Conservation (phyloP, 1,140 invertebrate species). For the Solen grandis region DNA sequence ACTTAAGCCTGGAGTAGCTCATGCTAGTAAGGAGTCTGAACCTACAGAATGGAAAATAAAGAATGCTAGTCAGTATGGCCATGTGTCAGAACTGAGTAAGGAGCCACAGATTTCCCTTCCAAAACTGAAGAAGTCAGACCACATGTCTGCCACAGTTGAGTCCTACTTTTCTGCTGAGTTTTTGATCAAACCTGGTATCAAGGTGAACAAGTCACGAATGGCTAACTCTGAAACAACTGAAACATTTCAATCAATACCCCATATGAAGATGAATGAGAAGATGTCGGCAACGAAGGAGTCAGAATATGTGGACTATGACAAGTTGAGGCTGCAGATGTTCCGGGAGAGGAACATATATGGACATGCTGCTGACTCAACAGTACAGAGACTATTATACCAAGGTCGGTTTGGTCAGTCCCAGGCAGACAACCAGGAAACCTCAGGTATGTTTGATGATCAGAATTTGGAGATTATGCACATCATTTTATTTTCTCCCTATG, state of each 20-base stretch:
- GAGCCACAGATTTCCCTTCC: slow-evolving; percentile 64
- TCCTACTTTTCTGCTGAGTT: slow-evolving; percentile 71
- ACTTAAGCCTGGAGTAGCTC: slow-evolving; percentile 50
- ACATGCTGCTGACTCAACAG: slow-evolving; percentile 77
- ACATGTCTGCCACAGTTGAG: slow-evolving; percentile 67
- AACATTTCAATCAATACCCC: slow-evolving; percentile 19
- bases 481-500: too few relatives aligned
- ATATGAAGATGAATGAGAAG: slow-evolving; percentile 58
- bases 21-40: slow-evolving; percentile 61
- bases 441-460: too few relatives aligned
- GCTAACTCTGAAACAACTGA: slow-evolving; percentile 56
- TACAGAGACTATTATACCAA: slow-evolving; percentile 78
- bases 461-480: too few relatives aligned
- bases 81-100: slow-evolving; percentile 72
- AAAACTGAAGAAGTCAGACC: slow-evolving; percentile 61
- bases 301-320: slow-evolving; percentile 69
- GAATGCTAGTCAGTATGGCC: slow-evolving; percentile 73
- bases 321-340: slow-evolving; percentile 67
- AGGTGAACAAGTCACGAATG: slow-evolving; percentile 67
- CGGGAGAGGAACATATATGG: slow-evolving; percentile 71
- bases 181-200: slow-evolving; percentile 69
- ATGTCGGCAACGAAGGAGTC: slow-evolving; percentile 72
- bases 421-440: too few relatives aligned
- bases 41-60: slow-evolving; percentile 68
- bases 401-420: too few relatives aligned